Percentiles rank a stretch among this genome's conserved stretches.
These are phyloP conservation scores for Sebastes flavidus DNA, from an alignment of 2,797 vertebrate species.

Conservation along the genomic window DNA sequence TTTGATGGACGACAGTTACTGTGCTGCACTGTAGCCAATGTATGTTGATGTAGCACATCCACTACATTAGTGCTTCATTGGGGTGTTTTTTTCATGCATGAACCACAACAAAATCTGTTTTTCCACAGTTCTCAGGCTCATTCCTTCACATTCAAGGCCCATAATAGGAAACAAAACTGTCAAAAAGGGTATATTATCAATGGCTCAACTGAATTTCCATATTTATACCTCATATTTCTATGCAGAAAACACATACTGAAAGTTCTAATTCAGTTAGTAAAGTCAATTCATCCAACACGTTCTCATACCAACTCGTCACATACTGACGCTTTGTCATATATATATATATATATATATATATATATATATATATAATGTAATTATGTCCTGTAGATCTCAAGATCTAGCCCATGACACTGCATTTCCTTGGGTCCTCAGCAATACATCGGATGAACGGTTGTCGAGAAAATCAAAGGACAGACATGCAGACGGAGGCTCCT, in stretches of 20 bases:
- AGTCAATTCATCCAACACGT: background rate
- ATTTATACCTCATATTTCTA: background rate
- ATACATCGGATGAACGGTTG: background rate
- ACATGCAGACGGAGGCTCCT: background rate
- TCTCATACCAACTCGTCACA: no score
- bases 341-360: no score
- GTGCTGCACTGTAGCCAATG: background rate
- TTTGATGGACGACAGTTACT: background rate
- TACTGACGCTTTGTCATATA: no score
- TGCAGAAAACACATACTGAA: background rate
- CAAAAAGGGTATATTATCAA: background rate
- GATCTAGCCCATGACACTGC: no score
- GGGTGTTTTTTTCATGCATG: background rate
- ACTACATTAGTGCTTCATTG: background rate
- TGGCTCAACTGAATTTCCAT: background rate
- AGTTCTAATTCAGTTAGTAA: background rate
- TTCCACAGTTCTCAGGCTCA: background rate
- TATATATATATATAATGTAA: no score
- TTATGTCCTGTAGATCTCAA: no score
- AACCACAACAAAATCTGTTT: background rate
- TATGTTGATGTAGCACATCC: background rate
- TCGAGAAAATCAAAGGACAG: background rate
- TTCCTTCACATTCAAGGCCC: background rate
- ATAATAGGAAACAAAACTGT: background rate
- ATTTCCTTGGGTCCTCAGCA: no score